phyloP scores from a whole-genome alignment of 2,797 vertebrate species.

The Onychomys torridus region DNA sequence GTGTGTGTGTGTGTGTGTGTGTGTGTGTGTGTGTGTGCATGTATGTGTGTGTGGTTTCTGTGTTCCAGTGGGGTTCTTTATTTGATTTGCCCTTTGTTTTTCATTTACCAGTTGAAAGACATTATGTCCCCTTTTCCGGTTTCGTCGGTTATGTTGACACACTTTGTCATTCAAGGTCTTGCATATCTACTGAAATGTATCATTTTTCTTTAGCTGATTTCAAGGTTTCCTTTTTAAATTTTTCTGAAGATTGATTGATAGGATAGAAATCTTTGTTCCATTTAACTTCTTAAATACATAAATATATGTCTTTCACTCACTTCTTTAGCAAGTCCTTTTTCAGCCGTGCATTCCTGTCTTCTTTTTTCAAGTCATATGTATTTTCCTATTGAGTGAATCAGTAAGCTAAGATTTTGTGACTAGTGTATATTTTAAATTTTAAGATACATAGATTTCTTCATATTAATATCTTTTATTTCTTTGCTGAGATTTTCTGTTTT shows the following conservation, averaged over 20 bases:
- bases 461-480: neutral
- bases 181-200: neutral
- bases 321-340: neutral
- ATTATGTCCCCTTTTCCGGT: neutral
- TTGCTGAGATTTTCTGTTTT: neutral
- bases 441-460: neutral
- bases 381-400: neutral
- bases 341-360: neutral
- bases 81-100: neutral
- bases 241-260: neutral
- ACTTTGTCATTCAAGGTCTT: neutral
- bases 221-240: neutral
- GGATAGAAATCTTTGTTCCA: neutral
- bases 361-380: neutral
- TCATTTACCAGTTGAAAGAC: neutral
- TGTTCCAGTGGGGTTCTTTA: neutral
- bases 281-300: neutral
- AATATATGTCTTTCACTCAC: neutral
- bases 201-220: neutral
- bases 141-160: neutral
- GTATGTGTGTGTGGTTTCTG: neutral
- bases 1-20: no score
- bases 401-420: neutral
- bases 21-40: no score
- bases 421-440: neutral